Evolutionary conservation across 2,888 invertebrate genomes (phyloP), one percentile per base, ranked within the genome.

Genomic region (Saturnia pavonia): DNA sequence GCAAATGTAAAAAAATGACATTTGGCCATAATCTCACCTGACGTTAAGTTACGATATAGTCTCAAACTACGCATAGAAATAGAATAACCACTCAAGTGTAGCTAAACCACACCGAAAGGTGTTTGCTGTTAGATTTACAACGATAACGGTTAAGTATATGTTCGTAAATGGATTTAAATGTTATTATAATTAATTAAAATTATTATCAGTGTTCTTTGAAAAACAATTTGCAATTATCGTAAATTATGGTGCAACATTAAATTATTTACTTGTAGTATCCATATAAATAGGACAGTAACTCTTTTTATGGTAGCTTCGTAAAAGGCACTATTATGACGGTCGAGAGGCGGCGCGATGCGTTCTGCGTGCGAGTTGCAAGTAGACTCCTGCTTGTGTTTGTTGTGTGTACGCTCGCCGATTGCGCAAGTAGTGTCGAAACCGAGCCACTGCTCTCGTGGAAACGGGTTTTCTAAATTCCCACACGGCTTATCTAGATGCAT

Each of bases 391-490:
- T 48, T 11, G 54, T 42, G 34, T 34, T 34, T 4, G 34, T 34
- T 4, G 34, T 34, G 34, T 34, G 66, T 66, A 22, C 19, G 54
- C 1, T 57, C 42, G 60, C 42, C n/a, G 57, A 75, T 82, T 83
- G 76, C 82, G 81, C 78, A 83, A 83, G 74, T 68, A 45, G 34
- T 83, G 79, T 83, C 78, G 83, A 82, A 81, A 83, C 76, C 71
- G 70, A 78, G 78, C 76, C 77, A 79, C 73, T 74, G 67, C 73
- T 69, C 76, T 63, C 68, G 34, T 54, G 40, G 51, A 71, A 80
- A 80, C 81, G 77, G 75, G 81, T 81, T 83, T 81, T 80, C 78
- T 83, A 79, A 83, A 82, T 82, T 83, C 83, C 77, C 82, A 79
- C 76, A 77, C 76, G 73, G 51, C 71, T 72, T 74, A 72, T 72